phyloP scores from a whole-genome alignment of 2,797 vertebrate species.

The Petrocephalus schoutedeni region DNA sequence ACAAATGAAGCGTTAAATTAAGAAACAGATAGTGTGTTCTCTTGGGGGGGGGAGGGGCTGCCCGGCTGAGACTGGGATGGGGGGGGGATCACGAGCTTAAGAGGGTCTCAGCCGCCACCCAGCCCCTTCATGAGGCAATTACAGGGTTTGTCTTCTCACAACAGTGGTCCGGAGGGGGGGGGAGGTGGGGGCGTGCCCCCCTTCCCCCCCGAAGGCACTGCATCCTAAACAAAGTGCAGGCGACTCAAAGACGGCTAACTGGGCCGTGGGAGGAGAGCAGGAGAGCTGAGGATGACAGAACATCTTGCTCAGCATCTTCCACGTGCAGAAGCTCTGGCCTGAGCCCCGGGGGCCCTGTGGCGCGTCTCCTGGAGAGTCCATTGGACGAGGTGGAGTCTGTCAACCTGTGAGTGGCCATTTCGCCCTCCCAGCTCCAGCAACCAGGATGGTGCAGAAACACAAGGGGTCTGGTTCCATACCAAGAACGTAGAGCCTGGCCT shows the following conservation, averaged over 20 bases:
- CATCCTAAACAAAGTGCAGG: constrained; percentile 7
- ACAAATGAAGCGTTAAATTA: constrained; percentile 56
- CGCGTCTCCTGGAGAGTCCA: neutral
- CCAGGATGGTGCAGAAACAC: too few species aligned
- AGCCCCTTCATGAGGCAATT: constrained; percentile 31
- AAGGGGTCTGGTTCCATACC: neutral
- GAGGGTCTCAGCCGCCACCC: constrained; percentile 23
- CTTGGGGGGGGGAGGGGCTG: constrained; percentile 39
- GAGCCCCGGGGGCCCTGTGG: neutral
- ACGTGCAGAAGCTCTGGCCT: neutral
- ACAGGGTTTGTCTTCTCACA: constrained; percentile 24
- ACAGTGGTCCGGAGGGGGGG: constrained; percentile 16
- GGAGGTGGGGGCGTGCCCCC: too few species aligned
- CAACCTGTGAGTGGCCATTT: neutral
- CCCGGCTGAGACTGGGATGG: constrained; percentile 35
- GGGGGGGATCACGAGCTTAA: constrained; percentile 22
- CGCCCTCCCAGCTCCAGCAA: neutral
- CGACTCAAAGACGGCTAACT: neutral
- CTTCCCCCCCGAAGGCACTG: neutral
- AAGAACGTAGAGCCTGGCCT: neutral
- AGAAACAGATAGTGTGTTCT: constrained; percentile 48
- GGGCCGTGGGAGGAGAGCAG: neutral
- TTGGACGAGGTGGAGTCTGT: neutral
- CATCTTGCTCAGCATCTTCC: constrained; percentile 16
- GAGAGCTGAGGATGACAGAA: neutral